Base-by-base conservation (phyloP, 2,797 vertebrate species). In the Heliangelus exortis region DNA sequence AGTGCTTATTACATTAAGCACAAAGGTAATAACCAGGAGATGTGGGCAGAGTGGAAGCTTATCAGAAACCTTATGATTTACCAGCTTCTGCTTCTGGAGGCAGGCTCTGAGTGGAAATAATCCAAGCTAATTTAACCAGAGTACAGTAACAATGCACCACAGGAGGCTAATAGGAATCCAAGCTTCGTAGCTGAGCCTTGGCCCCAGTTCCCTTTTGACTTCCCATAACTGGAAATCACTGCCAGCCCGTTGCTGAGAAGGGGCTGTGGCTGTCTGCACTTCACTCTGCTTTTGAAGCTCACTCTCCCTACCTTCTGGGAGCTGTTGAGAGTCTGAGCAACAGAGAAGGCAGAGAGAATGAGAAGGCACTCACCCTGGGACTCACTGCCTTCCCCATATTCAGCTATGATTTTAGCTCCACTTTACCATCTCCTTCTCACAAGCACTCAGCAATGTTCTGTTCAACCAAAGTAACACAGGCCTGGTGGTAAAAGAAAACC, bases 41-140 rank as follows among this genome's bases (percentile, higher is more conserved):
- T 93, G 85, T 36, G 82, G 77, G 45, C 63, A 72, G 54, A 69
- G 73, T 15, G 22, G 68, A 61, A 72, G 89, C 80, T 92, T 74
- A 90, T 80, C 73, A 81, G 81, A 62, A 85, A 80, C 73, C 50
- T 9, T 25, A 74, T 53, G 91, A 96, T 91, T 93, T 93, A 95
- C 69, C 77, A 94, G 83, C 59, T 81, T 90, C 82, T 87, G 77
- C 68, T 78, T 80, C 71, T 89, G 89, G 67, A 95, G 91, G 76
- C 84, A 66, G 91, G 47, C 39, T 87, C 68, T 41, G 74, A 78
- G 91, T 11, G 4, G 87, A 94, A 94, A 82, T 79, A 96, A 95
- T 94, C 92, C 41, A 22, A 93, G 90, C 79, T 91, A 77, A 96
- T 96, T 95, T 85, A 91, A 90, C 43, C 43, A 68, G 86, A 65